Base-by-base conservation (phyloP, 1,140 invertebrate species). In the Trichonephila clavata region DNA sequence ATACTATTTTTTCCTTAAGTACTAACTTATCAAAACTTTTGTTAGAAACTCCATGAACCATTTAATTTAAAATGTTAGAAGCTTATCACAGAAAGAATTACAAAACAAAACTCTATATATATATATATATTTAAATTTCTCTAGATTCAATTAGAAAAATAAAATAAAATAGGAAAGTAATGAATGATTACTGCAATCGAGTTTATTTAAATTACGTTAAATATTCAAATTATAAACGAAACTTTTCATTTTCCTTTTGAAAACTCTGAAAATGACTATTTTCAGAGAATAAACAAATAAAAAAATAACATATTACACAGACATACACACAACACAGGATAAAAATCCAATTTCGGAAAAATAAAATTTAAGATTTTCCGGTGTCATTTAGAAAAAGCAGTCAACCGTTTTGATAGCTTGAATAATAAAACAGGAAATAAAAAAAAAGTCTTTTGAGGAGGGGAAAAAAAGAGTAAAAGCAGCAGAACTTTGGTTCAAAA, bases 281-380 rank as follows among this genome's bases (percentile, higher is more conserved):
- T 61, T 43, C 24, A 16, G 2, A 60, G 20, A 60, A 60, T 21
- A 61, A 86, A 27, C n/a, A 14, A 61, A 13, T 50, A 50, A 50
- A 50, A 50, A n/a, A 50, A 50, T 8, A 50, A 50, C 50, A 50
- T 50, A 50, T 50, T 39, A 39, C 43, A 6, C 50, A 0, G n/a
- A n/a, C n/a, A n/a, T n/a, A n/a, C n/a, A n/a, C n/a, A n/a, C n/a
- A n/a, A 50, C 50, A 50, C 50, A 61, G 39, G 27, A 86, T 86
- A 86, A 27, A 60, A 59, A 86, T 86, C 18, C 50, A 61, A 61
- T 60, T 81, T 61, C 59, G 50, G 14, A 61, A 86, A 86, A 86
- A 3, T n/a, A 86, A 60, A 13, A 1, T 87, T 87, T 16, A 63
- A 39, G 59, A 27, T 87, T 63, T 61, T 13, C 86, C 13, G 7